Percentiles rank a stretch among this genome's conserved stretches.
Conservation (phyloP, 2,797 vertebrate genomes). For the Xyrichtys novacula region DNA sequence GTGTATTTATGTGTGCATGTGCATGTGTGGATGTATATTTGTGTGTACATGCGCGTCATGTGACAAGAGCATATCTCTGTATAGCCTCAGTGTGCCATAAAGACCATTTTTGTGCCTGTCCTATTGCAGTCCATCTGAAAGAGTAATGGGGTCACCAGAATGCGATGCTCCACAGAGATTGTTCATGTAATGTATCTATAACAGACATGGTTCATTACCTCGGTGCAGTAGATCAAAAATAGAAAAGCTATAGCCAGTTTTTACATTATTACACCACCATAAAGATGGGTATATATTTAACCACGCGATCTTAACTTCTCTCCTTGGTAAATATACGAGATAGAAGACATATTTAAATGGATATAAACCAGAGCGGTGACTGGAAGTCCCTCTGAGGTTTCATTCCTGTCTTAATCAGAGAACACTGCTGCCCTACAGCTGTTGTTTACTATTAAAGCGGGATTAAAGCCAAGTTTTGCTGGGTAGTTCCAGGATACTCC, state of each 20-base stretch:
- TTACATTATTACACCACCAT: conserved; percentile 8
- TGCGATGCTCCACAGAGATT: background rate
- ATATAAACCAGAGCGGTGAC: background rate
- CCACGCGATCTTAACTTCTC: conserved; percentile 6
- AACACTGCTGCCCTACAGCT: conserved; percentile 58
- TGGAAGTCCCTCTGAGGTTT: conserved; percentile 18
- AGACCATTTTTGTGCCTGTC: conserved; percentile 8
- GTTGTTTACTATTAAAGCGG: conserved; percentile 72
- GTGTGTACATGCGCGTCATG: conserved; percentile 6
- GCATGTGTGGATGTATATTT: conserved; percentile 35
- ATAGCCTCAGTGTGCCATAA: conserved; percentile 2
- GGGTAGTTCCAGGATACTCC: conserved; percentile 47
- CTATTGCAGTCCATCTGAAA: conserved; percentile 3
- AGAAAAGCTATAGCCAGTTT: background rate
- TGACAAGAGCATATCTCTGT: conserved; percentile 8
- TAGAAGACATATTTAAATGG: conserved; percentile 11
- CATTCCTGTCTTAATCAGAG: conserved; percentile 56
- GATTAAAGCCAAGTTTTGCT: conserved; percentile 64
- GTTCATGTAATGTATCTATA: conserved; percentile 10
- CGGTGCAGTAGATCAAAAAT: conserved; percentile 3
- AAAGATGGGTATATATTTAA: background rate
- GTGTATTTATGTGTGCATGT: conserved; percentile 20
- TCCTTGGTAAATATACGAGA: background rate
- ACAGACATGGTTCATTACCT: conserved; percentile 9
- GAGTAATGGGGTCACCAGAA: conserved; percentile 8